Evolutionary conservation across 2,888 invertebrate species (phyloP).

Genomic region (Stenodera caucasica): DNA sequence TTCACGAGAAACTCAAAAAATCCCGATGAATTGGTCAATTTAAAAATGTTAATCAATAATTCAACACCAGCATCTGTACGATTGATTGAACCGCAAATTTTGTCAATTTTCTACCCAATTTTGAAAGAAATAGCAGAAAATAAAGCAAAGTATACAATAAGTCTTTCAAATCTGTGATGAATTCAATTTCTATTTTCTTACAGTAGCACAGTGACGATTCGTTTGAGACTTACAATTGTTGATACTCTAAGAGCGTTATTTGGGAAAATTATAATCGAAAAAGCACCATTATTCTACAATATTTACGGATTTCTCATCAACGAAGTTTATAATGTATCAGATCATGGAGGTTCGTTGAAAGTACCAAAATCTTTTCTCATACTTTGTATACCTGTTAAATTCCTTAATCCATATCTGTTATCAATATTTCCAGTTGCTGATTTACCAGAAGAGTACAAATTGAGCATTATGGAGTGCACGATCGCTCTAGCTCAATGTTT

Average conservation of each 20-base stretch:
- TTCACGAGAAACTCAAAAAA: conserved; percentile 37
- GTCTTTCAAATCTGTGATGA: neutral
- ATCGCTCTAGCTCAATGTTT: conserved; percentile 58
- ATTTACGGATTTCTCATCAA: conserved; percentile 60
- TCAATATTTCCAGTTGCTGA: conserved; percentile 57
- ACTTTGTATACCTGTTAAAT: too few species aligned
- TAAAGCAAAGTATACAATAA: conserved; percentile 31
- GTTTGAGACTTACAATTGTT: conserved; percentile 57
- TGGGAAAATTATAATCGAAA: conserved; percentile 57
- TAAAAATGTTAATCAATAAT: conserved; percentile 29
- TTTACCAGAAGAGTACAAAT: conserved; percentile 66
- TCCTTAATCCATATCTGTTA: too few species aligned
- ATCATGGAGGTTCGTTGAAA: conserved; percentile 61
- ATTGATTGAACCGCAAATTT: conserved; percentile 33
- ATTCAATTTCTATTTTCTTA: conserved; percentile 18
- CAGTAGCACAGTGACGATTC: conserved; percentile 44
- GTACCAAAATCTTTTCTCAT: too few species aligned
- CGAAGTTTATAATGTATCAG: conserved; percentile 60
- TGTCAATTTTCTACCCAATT: conserved; percentile 40
- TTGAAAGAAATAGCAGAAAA: conserved; percentile 37
- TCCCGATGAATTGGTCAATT: conserved; percentile 31
- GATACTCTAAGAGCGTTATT: conserved; percentile 59
- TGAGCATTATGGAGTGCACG: conserved; percentile 61
- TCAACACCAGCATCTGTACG: conserved; percentile 33
- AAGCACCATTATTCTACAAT: conserved; percentile 60